Percentiles rank a stretch among this genome's conserved stretches.
These are phyloP conservation scores for Tetranychus urticae DNA, from an alignment of 1,140 invertebrate species.

Conservation along the genomic window DNA sequence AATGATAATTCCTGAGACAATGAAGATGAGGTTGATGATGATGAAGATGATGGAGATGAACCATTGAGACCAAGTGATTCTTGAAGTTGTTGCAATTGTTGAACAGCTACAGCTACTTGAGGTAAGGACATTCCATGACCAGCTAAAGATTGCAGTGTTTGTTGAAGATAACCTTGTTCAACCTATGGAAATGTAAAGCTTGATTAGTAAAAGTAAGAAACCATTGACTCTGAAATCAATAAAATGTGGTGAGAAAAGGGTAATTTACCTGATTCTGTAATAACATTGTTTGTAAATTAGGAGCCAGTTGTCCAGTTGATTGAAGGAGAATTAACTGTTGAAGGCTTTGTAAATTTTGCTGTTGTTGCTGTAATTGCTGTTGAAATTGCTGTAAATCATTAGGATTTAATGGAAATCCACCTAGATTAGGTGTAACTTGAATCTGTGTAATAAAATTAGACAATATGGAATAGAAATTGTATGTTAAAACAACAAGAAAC, in stretches of 20 bases:
- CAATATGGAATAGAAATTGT: too few relatives aligned
- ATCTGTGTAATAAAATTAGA: constrained; percentile 2
- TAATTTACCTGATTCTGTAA: constrained; percentile 47
- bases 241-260: not conserved
- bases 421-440: constrained; percentile 8
- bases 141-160: constrained; percentile 16
- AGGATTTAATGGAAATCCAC: constrained; percentile 25
- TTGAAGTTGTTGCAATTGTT: constrained; percentile 51
- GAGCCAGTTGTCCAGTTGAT: constrained; percentile 19
- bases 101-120: constrained; percentile 35
- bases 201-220: not conserved
- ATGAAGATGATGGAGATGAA: constrained; percentile 2
- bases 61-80: constrained; percentile 27
- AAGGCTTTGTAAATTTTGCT: constrained; percentile 34
- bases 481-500: too few relatives aligned
- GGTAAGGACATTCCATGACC: constrained; percentile 31
- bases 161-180: constrained; percentile 18
- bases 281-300: constrained; percentile 36
- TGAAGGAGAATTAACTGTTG: constrained; percentile 45
- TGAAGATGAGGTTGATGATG: not conserved
- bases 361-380: constrained; percentile 22
- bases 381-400: constrained; percentile 36
- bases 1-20: too few relatives aligned
- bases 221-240: not conserved
- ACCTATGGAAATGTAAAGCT: constrained; percentile 10